A percentile compares a stretch with the other conserved stretches of the same genome.
Conservation (phyloP, 2,797 vertebrate species). For the Sebastiscus tertius region DNA sequence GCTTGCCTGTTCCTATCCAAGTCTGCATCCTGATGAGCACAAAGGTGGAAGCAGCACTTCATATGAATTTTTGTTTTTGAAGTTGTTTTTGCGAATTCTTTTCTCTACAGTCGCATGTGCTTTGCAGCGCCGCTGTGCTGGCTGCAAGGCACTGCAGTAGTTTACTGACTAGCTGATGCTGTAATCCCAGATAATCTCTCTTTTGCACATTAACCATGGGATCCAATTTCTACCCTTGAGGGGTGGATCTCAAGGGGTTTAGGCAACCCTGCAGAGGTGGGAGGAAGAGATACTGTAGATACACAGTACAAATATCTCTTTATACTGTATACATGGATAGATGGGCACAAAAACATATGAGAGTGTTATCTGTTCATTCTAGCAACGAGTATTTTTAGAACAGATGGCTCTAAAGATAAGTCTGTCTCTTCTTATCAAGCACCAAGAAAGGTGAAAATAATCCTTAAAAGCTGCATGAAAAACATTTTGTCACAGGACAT, state of each 20-base stretch:
- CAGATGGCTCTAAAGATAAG: background rate
- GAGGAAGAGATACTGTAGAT: background rate
- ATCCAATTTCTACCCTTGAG: slow-evolving; percentile 40
- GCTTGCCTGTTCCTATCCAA: background rate
- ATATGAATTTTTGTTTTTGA: background rate
- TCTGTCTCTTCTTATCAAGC: background rate
- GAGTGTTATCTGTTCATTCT: background rate
- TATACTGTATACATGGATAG: background rate
- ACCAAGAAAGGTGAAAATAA: background rate
- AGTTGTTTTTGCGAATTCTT: background rate
- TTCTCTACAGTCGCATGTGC: background rate
- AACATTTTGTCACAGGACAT: background rate
- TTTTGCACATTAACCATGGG: slow-evolving; percentile 30
- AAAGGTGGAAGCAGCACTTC: background rate
- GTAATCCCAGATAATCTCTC: slow-evolving; percentile 49
- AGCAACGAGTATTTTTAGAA: background rate
- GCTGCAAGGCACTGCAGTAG: background rate
- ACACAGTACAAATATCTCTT: background rate
- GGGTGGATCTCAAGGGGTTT: slow-evolving; percentile 20
- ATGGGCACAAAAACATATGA: background rate
- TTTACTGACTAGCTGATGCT: slow-evolving; percentile 17
- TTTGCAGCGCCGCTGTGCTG: background rate
- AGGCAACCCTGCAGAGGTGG: background rate
- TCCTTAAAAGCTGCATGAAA: background rate
- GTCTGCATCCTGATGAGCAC: slow-evolving; percentile 16